Conservation (phyloP, 1,140 invertebrate species). For the Drosophila neocordata region DNA sequence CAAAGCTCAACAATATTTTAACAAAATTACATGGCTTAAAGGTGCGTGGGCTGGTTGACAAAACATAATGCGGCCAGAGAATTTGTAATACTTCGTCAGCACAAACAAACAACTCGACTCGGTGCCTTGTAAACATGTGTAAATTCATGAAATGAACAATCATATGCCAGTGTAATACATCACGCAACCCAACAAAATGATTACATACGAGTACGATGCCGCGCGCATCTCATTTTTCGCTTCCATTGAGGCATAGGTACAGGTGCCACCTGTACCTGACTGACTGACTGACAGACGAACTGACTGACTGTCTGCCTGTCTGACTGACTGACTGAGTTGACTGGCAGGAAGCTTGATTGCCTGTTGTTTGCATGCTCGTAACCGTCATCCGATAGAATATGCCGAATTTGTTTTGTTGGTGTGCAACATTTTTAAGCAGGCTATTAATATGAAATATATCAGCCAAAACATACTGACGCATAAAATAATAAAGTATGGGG, state of each 20-base stretch:
- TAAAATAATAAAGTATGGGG: constrained; percentile 14
- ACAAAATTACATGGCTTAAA: constrained; percentile 75
- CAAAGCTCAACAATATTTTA: constrained; percentile 74
- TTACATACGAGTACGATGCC: constrained; percentile 30
- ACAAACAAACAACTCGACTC: constrained; percentile 46
- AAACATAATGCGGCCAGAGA: constrained; percentile 63
- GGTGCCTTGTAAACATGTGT: constrained; percentile 72
- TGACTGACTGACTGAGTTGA: constrained; percentile 38
- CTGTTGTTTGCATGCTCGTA: constrained; percentile 47
- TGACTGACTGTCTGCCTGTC: constrained; percentile 34
- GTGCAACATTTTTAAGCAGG: constrained; percentile 67
- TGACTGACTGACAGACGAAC: constrained; percentile 28
- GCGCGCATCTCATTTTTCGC: constrained; percentile 55
- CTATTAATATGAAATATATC: constrained; percentile 70
- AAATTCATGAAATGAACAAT: constrained; percentile 78
- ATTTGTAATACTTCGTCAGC: constrained; percentile 70
- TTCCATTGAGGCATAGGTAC: constrained; percentile 5
- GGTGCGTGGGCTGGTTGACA: constrained; percentile 49
- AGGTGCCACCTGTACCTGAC: constrained; percentile 21
- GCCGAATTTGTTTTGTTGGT: constrained; percentile 10
- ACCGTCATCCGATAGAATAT: constrained; percentile 32
- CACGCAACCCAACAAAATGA: constrained; percentile 60
- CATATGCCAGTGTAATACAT: constrained; percentile 75
- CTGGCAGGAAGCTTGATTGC: constrained; percentile 39
- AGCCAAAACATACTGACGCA: constrained; percentile 6